Evolutionary conservation across 2,888 invertebrate species (phyloP).

Genomic region (Dascillus cervinus): DNA sequence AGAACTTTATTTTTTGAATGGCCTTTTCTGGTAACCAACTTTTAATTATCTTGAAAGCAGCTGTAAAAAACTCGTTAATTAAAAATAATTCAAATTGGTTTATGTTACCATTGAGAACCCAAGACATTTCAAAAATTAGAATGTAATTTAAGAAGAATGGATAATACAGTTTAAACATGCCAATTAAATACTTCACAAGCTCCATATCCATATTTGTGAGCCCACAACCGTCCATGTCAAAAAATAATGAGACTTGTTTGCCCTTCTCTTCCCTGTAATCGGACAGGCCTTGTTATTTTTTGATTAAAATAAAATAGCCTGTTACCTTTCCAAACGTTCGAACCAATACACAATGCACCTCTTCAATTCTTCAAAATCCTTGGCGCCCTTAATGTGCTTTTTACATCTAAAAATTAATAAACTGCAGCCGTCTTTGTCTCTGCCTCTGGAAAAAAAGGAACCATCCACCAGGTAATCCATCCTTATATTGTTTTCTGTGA

Average conservation of each 20-base stretch:
- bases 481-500: slow-evolving; percentile 61
- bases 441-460: slow-evolving; percentile 65
- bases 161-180: slow-evolving; percentile 80
- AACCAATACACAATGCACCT: slow-evolving; percentile 80
- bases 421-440: slow-evolving; percentile 72
- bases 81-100: slow-evolving; percentile 1
- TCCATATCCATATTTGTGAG: slow-evolving; percentile 88
- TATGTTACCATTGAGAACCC: slow-evolving; percentile 82
- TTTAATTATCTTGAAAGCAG: slow-evolving; percentile 88
- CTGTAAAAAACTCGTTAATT: slow-evolving; percentile 46
- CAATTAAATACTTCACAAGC: slow-evolving; percentile 78
- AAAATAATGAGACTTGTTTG: slow-evolving; percentile 73
- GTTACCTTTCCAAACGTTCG: slow-evolving; percentile 65
- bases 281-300: not conserved
- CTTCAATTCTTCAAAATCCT: slow-evolving; percentile 68
- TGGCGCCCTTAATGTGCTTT: slow-evolving; percentile 69
- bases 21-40: slow-evolving; percentile 80
- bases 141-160: slow-evolving; percentile 84
- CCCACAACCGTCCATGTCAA: slow-evolving; percentile 86
- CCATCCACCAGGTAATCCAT: slow-evolving; percentile 70
- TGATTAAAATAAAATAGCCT: slow-evolving; percentile 4
- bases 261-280: slow-evolving; percentile 59
- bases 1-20: slow-evolving; percentile 80
- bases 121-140: slow-evolving; percentile 88
- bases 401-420: slow-evolving; percentile 75